Evolutionary conservation across 2,888 invertebrate species (phyloP).

Genomic region (Achlya flavicornis): DNA sequence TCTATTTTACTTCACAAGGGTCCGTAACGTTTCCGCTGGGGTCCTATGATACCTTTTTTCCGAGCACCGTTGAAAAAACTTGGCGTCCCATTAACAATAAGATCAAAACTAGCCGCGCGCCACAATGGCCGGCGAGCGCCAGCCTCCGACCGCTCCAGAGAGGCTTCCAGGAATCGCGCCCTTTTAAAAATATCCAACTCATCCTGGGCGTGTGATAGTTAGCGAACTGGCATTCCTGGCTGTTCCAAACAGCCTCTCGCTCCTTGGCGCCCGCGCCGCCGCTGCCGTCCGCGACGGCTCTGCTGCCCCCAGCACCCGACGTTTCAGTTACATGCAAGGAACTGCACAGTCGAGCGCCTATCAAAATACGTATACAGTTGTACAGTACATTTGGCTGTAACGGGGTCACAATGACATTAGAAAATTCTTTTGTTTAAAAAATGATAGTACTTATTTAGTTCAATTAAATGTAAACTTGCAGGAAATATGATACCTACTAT

Average conservation of each 20-base stretch:
- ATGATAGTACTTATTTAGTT: background rate
- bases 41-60: constrained; percentile 80
- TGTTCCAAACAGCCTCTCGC: constrained; percentile 22
- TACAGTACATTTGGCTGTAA: background rate
- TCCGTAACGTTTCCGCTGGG: constrained; percentile 83
- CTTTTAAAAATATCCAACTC: constrained; percentile 79
- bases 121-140: constrained; percentile 80
- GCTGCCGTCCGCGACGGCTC: constrained; percentile 11
- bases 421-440: background rate
- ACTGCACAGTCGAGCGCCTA: background rate
- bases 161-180: constrained; percentile 79
- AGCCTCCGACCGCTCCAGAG: constrained; percentile 73
- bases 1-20: constrained; percentile 81
- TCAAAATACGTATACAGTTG: background rate
- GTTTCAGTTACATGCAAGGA: background rate
- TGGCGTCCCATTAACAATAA: constrained; percentile 84
- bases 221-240: constrained; percentile 71
- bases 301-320: background rate
- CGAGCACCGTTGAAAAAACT: constrained; percentile 77
- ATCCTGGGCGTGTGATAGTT: constrained; percentile 77
- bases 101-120: constrained; percentile 83
- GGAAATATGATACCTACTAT: background rate
- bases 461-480: background rate
- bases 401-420: background rate
- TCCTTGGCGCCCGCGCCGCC: constrained; percentile 17